Conservation (phyloP, 1,140 invertebrate species). For the Dreissena rostriformis region DNA sequence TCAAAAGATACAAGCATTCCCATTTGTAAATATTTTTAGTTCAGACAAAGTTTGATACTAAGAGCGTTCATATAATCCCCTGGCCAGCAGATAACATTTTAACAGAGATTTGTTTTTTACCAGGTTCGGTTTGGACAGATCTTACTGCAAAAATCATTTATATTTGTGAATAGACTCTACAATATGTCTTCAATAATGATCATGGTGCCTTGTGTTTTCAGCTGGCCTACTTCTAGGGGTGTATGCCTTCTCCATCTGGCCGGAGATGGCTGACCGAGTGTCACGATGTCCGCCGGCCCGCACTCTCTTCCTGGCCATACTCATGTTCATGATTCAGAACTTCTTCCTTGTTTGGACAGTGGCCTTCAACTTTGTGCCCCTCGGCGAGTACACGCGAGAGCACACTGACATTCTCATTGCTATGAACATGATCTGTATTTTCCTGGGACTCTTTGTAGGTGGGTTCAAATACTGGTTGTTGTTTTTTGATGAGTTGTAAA, state of each 20-base stretch:
- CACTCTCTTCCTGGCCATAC: slow-evolving; percentile 74
- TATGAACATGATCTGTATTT: slow-evolving; percentile 68
- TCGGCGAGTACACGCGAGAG: slow-evolving; percentile 80
- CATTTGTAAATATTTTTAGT: too few relatives aligned
- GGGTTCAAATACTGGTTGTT: slow-evolving; percentile 17
- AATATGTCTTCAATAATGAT: too few relatives aligned
- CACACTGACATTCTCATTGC: slow-evolving; percentile 78
- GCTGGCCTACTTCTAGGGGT: slow-evolving; percentile 77
- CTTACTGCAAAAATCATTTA: too few relatives aligned
- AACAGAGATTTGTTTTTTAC: too few relatives aligned
- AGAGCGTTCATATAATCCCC: too few relatives aligned
- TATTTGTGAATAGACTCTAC: too few relatives aligned
- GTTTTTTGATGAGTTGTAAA: not conserved
- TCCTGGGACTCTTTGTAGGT: slow-evolving; percentile 71
- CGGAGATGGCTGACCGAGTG: slow-evolving; percentile 71
- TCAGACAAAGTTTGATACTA: too few relatives aligned
- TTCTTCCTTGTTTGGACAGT: slow-evolving; percentile 81
- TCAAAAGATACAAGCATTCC: too few relatives aligned
- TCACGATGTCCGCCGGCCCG: slow-evolving; percentile 74
- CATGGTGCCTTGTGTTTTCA: slow-evolving; percentile 43
- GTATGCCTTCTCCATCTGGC: slow-evolving; percentile 79
- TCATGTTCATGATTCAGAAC: slow-evolving; percentile 76
- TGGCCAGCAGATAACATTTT: too few relatives aligned
- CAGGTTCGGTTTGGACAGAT: too few relatives aligned
- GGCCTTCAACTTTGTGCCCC: slow-evolving; percentile 82